Percentiles rank a stretch among this genome's conserved stretches.
Conservation (phyloP, 2,797 vertebrate genomes). For the Pachyuromys duprasi region DNA sequence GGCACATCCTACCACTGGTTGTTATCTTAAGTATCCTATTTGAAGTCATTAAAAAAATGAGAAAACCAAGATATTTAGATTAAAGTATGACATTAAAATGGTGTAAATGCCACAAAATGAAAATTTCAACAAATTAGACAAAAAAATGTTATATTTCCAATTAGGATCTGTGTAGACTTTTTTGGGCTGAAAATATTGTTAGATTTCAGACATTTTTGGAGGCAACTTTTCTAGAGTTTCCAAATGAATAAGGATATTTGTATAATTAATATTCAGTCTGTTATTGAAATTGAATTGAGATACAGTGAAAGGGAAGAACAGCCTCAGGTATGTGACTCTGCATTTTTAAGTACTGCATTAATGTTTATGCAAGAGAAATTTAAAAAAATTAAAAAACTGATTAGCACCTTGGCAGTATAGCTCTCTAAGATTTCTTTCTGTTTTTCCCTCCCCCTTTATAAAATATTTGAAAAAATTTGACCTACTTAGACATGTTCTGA, state of each 20-base stretch:
- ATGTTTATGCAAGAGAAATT: slow-evolving; percentile 84
- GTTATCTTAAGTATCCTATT: slow-evolving; percentile 1
- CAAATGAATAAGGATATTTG: slow-evolving; percentile 80
- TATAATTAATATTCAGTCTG: slow-evolving; percentile 84
- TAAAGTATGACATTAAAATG: neutral
- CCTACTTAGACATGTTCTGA: slow-evolving; percentile 88
- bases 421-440: slow-evolving; percentile 42
- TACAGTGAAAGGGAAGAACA: slow-evolving; percentile 85
- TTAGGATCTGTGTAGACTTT: neutral
- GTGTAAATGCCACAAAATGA: neutral
- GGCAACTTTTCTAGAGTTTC: slow-evolving; percentile 62
- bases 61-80: slow-evolving; percentile 44
- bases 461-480: slow-evolving; percentile 85
- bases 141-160: neutral
- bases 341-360: slow-evolving; percentile 85
- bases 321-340: slow-evolving; percentile 86
- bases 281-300: slow-evolving; percentile 84
- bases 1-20: neutral
- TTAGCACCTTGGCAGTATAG: slow-evolving; percentile 86
- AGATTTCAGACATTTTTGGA: slow-evolving; percentile 41
- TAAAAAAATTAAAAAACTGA: slow-evolving; percentile 83
- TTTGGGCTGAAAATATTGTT: slow-evolving; percentile 46
- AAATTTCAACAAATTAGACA: slow-evolving; percentile 41
- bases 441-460: neutral
- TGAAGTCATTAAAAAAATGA: slow-evolving; percentile 31